A percentile compares a stretch with the other conserved stretches of the same genome.
These are phyloP conservation scores for Eucidaris tribuloides DNA, from an alignment of 35 echinoderm and acorn worm genomes.

Conservation along the genomic window DNA sequence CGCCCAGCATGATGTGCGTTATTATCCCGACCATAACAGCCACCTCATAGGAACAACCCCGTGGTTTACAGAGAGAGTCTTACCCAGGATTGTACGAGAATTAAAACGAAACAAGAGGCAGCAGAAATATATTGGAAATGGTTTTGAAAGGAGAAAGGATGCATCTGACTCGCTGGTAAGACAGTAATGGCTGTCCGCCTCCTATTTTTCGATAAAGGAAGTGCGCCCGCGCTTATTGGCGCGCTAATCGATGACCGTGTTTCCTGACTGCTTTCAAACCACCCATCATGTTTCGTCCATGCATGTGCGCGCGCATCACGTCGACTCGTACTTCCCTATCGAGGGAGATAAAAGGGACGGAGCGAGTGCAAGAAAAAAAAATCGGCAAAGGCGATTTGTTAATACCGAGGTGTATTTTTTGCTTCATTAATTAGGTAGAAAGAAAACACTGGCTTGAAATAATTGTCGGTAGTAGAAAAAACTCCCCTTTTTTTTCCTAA, in stretches of 20 bases:
- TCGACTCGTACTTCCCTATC: neutral
- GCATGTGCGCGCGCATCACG: neutral
- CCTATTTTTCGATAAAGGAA: neutral
- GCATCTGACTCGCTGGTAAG: neutral
- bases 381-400: slow-evolving; percentile 8
- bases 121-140: neutral
- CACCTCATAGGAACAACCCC: too few species aligned
- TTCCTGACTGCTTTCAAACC: neutral
- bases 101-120: too few species aligned
- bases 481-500: neutral
- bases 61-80: too few species aligned
- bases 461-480: neutral
- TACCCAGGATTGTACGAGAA: too few species aligned
- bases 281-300: neutral
- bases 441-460: slow-evolving; percentile 20
- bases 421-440: slow-evolving; percentile 16
- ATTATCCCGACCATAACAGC: too few species aligned
- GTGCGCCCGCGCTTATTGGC: neutral
- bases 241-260: slow-evolving; percentile 2
- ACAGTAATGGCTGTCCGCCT: neutral
- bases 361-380: neutral
- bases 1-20: too few species aligned
- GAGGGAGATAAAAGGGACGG: neutral
- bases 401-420: neutral
- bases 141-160: neutral